Conservation (phyloP, 1,140 invertebrate genomes). For the Lepidurus apus region DNA sequence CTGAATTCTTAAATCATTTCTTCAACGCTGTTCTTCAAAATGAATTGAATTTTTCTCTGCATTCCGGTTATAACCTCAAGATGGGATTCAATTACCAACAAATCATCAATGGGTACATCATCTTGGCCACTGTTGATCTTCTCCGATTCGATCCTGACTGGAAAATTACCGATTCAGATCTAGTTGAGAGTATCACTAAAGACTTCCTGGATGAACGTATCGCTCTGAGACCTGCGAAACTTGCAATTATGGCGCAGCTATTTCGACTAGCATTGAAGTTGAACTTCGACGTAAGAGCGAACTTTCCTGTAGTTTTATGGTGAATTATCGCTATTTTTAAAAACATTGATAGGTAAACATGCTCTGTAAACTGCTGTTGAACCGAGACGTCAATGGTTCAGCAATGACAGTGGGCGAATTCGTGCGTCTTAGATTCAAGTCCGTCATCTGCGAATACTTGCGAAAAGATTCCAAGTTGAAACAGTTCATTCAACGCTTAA, state of each 20-base stretch:
- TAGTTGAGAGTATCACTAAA: background rate
- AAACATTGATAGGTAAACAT: background rate
- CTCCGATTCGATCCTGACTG: background rate
- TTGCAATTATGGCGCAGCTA: background rate
- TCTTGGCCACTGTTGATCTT: background rate
- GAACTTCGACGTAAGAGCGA: background rate
- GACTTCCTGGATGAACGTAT: background rate
- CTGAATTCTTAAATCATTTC: background rate
- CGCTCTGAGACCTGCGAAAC: background rate
- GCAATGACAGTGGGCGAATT: background rate
- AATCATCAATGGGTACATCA: background rate
- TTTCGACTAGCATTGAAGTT: background rate
- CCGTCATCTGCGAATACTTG: background rate
- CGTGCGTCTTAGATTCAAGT: background rate
- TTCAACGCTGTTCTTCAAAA: background rate
- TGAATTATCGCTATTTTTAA: background rate
- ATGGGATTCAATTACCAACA: background rate
- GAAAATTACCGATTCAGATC: background rate
- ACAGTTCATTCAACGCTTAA: background rate
- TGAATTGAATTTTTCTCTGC: background rate
- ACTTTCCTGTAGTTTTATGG: background rate
- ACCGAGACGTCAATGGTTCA: background rate
- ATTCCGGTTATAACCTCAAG: background rate
- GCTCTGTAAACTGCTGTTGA: background rate
- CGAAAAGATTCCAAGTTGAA: background rate